Conservation (phyloP, 2,888 invertebrate genomes). For the Volucella inflata region DNA sequence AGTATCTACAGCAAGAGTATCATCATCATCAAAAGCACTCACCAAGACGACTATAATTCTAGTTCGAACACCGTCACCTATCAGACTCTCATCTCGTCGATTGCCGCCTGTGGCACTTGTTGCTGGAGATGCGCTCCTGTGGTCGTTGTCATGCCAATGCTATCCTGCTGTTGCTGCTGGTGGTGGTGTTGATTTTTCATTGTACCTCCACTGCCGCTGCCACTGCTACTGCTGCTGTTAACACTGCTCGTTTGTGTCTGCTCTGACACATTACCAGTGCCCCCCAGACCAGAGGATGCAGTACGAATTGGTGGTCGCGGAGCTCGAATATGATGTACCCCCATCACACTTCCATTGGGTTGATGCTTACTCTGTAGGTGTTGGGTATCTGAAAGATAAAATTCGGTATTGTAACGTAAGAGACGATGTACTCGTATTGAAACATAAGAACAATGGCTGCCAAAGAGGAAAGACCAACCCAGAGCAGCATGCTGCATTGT, state of each 20-base stretch:
- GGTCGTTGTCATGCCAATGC: constrained; percentile 83
- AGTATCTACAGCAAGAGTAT: background rate
- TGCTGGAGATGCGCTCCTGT: constrained; percentile 84
- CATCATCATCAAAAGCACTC: constrained; percentile 76
- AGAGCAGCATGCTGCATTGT: background rate
- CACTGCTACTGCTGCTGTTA: constrained; percentile 79
- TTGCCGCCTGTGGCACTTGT: constrained; percentile 91
- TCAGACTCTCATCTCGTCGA: constrained; percentile 96
- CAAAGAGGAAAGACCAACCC: too few relatives aligned
- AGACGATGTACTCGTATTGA: background rate
- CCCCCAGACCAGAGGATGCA: constrained; percentile 80
- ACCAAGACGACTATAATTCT: constrained; percentile 84
- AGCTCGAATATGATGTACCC: constrained; percentile 82
- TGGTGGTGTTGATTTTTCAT: constrained; percentile 84
- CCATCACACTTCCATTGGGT: constrained; percentile 81
- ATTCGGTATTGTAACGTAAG: constrained; percentile 9
- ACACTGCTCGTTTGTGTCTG: constrained; percentile 79
- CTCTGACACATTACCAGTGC: constrained; percentile 78
- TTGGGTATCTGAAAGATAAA: constrained; percentile 77
- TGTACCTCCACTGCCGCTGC: constrained; percentile 82
- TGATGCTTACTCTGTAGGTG: constrained; percentile 81
- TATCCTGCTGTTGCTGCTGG: constrained; percentile 80
- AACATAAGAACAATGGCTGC: background rate
- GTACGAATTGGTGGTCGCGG: constrained; percentile 83
- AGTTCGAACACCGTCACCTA: constrained; percentile 84